phyloP scores from a whole-genome alignment of 2,113 vertebrate species.

The Apaloderma vittatum region DNA sequence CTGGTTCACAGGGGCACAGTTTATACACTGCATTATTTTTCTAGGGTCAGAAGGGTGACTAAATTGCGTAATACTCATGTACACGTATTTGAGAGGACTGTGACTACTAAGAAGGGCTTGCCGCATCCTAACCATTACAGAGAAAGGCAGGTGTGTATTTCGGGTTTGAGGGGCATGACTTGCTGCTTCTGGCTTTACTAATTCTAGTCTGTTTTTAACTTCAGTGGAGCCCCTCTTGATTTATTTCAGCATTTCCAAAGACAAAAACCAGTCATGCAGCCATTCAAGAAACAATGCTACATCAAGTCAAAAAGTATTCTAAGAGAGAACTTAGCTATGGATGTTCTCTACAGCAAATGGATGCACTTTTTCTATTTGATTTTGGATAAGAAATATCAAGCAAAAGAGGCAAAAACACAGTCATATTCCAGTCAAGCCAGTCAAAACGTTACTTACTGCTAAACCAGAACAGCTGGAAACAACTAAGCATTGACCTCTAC shows the following conservation, averaged over 20 bases:
- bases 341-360: background rate
- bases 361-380: background rate
- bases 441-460: constrained; percentile 22
- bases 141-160: background rate
- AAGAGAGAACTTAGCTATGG: background rate
- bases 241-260: background rate
- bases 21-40: background rate
- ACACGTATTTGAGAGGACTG: background rate
- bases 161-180: background rate
- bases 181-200: background rate
- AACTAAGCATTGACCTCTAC: background rate
- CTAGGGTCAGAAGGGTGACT: background rate
- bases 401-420: background rate
- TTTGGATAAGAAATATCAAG: background rate
- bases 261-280: background rate
- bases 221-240: background rate
- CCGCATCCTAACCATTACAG: background rate
- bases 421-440: background rate
- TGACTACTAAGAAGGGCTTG: background rate
- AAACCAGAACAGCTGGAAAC: background rate
- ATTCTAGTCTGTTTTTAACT: background rate
- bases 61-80: background rate
- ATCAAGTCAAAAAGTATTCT: background rate
- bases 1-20: background rate
- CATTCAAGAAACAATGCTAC: background rate